A percentile compares a stretch with the other conserved stretches of the same genome.
Evolutionary conservation across 2,888 invertebrate species (phyloP).

Genomic region (Acholoe squamosa): DNA sequence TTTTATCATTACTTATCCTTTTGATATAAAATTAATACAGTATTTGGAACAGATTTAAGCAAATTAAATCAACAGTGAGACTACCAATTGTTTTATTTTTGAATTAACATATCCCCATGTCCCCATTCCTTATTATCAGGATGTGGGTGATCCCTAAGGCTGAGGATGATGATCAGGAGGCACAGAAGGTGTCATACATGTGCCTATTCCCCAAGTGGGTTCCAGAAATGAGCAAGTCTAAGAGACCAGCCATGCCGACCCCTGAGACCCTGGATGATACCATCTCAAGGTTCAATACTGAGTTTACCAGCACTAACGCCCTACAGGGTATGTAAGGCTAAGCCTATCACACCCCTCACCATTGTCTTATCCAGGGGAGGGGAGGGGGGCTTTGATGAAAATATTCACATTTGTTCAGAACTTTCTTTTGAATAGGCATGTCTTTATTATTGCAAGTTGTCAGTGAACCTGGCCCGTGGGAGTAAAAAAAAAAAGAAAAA

Average conservation of each 20-base stretch:
- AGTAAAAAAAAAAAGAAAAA: too few species aligned
- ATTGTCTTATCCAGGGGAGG: too few species aligned
- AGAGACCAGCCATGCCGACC: background rate
- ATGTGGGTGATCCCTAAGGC: slow-evolving; percentile 32
- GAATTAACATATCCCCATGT: background rate
- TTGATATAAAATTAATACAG: background rate
- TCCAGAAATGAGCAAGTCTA: background rate
- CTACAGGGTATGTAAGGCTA: slow-evolving; percentile 7
- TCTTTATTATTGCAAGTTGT: too few species aligned
- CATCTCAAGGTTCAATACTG: background rate
- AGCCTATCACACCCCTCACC: too few species aligned
- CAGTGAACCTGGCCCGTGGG: too few species aligned
- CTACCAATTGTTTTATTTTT: too few species aligned
- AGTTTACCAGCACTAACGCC: background rate
- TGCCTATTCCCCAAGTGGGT: slow-evolving; percentile 11
- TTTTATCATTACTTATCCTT: too few species aligned
- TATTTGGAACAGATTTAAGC: background rate
- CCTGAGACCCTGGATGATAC: slow-evolving; percentile 24
- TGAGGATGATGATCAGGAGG: background rate
- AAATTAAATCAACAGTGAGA: background rate
- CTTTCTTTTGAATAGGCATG: too few species aligned
- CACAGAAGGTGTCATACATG: background rate
- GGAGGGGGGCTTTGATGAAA: too few species aligned
- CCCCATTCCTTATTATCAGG: background rate
- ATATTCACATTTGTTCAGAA: too few species aligned